Evolutionary conservation across 2,113 vertebrate genomes (phyloP), one percentile per base, ranked within the genome.

Genomic region (Laticauda colubrina): DNA sequence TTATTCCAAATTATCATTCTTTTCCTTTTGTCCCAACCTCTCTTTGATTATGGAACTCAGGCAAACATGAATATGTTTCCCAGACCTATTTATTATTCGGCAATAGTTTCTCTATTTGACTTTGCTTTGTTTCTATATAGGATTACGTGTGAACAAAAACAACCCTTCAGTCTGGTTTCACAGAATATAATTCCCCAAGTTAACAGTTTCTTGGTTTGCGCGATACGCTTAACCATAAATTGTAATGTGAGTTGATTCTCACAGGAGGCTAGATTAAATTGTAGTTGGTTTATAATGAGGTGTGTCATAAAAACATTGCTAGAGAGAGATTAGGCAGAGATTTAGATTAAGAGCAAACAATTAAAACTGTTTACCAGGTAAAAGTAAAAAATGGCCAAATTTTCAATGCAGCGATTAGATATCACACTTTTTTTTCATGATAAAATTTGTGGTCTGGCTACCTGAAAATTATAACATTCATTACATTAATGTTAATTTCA

Each of bases 401-500:
- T 9, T 34, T 21, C 54, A 57, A 12, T 55, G 54, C 7, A 20
- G 3, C 23, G 45, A 45, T 69, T 43, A 43, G n/a, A 85, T 11
- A 10, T 24, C 29, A 81, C 18, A 9, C 0, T 45, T 24, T 45
- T 57, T 43, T 53, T 24, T 24, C 11, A 9, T 90, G 51, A 39
- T n/a, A 75, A 34, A 34, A 2, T 15, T 51, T 87, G 54, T 87
- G 24, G 5, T 29, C 9, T 57, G 56, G 20, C 14, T 81, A 29
- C 89, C 34, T 15, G 5, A 69, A 8, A 29, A 90, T 29, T 64
- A 39, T 39, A 39, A 81, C 34, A 81, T 81, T 39, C n/a, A 20
- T 81, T 81, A 81, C 6, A 39, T 39, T 20, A 39, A 81, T 6
- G 92, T 88, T 93, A 96, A 93, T 96, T 94, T 96, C 92, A 95